Percentiles rank a stretch among this genome's conserved stretches.
phyloP scores from a whole-genome alignment of 2,113 vertebrate species.

The Tragelaphus scriptus region DNA sequence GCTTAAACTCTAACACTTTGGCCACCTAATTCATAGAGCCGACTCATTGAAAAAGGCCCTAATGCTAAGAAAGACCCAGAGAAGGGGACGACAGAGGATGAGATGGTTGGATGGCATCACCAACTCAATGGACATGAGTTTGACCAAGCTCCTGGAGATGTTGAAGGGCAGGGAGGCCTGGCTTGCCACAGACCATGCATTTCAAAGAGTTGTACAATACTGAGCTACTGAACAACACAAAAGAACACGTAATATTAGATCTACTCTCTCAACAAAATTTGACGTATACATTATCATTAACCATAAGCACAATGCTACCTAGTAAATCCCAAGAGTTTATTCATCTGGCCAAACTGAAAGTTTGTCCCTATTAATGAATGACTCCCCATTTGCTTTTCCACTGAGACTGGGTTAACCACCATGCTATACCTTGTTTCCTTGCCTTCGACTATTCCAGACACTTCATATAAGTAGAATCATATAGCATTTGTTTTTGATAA shows the following conservation, averaged over 20 bases:
- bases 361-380: not conserved
- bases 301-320: not conserved
- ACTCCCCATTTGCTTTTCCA: not conserved
- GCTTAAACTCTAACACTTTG: not conserved
- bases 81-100: not conserved
- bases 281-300: not conserved
- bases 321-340: not conserved
- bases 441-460: not conserved
- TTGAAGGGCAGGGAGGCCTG: not conserved
- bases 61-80: not conserved
- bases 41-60: not conserved
- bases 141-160: not conserved
- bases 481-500: not conserved
- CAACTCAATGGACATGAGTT: not conserved
- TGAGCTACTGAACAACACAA: not conserved
- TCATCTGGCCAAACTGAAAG: not conserved
- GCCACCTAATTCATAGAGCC: not conserved
- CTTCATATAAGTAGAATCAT: not conserved
- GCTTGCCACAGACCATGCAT: not conserved
- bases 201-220: not conserved
- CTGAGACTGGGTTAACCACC: not conserved
- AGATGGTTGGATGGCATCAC: not conserved
- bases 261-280: not conserved
- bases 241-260: not conserved
- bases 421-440: too few species aligned